A percentile compares a stretch with the other conserved stretches of the same genome.
Conservation (phyloP, 1,140 invertebrate genomes). For the Apis cerana region DNA sequence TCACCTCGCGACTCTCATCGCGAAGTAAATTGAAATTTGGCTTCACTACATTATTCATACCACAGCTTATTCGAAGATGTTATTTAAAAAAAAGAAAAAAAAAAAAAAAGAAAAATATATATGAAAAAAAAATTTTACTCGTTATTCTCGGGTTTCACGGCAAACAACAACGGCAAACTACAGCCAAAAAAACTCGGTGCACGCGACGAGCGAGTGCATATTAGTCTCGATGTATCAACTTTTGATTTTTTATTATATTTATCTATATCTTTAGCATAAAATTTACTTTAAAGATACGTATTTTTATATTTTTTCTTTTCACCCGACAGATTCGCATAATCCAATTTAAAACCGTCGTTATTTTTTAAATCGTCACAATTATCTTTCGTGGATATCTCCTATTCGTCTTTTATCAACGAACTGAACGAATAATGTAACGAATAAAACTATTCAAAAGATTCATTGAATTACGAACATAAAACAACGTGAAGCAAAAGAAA, state of each 20-base stretch:
- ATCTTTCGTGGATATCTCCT: neutral
- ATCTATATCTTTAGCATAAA: neutral
- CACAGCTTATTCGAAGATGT: constrained; percentile 56
- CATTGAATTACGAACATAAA: neutral
- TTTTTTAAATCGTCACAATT: neutral
- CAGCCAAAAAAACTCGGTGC: constrained; percentile 54
- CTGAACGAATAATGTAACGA: neutral
- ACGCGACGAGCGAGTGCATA: constrained; percentile 54
- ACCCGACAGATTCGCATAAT: neutral
- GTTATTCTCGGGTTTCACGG: constrained; percentile 54
- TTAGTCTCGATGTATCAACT: constrained; percentile 34
- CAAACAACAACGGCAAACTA: constrained; percentile 63
- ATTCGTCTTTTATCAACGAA: neutral
- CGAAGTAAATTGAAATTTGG: constrained; percentile 39
- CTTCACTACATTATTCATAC: constrained; percentile 54
- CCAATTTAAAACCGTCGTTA: neutral
- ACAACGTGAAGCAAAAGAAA: neutral
- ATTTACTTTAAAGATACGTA: neutral
- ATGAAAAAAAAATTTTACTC: constrained; percentile 39
- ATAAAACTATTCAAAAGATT: neutral
- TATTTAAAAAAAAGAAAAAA: constrained; percentile 33
- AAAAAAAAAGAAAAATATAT: neutral
- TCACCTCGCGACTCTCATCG: constrained; percentile 31
- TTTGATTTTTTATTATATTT: neutral
- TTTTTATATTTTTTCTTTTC: neutral